Conservation (phyloP, 2,888 invertebrate species). For the Ceraclea dissimilis region DNA sequence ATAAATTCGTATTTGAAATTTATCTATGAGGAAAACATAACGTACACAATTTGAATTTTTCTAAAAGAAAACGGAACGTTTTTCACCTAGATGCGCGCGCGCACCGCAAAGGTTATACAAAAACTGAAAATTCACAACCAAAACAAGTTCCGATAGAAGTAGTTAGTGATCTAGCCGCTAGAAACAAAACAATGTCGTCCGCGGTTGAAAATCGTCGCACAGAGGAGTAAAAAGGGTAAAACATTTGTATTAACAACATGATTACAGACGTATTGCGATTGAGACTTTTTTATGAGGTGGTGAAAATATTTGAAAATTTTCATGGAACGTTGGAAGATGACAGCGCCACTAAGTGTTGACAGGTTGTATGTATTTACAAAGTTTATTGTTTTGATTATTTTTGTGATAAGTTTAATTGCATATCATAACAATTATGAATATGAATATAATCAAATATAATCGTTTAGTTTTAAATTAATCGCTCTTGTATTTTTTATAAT, state of each 20-base stretch:
- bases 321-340: neutral
- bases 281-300: neutral
- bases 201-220: neutral
- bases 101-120: neutral
- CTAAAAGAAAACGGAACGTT: too few species aligned
- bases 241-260: too few species aligned
- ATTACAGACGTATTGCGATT: neutral
- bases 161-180: neutral
- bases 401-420: too few species aligned
- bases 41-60: too few species aligned
- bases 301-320: neutral
- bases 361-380: neutral
- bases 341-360: neutral
- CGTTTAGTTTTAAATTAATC: too few species aligned
- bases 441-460: too few species aligned
- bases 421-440: too few species aligned
- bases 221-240: too few species aligned
- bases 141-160: neutral
- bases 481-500: too few species aligned
- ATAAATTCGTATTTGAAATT: too few species aligned
- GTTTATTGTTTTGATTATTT: too few species aligned
- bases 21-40: too few species aligned
- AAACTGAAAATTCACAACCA: constrained; percentile 2
- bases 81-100: neutral
- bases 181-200: neutral